Evolutionary conservation across 2,113 vertebrate genomes (phyloP).

Genomic region (Malaclemys terrapin): DNA sequence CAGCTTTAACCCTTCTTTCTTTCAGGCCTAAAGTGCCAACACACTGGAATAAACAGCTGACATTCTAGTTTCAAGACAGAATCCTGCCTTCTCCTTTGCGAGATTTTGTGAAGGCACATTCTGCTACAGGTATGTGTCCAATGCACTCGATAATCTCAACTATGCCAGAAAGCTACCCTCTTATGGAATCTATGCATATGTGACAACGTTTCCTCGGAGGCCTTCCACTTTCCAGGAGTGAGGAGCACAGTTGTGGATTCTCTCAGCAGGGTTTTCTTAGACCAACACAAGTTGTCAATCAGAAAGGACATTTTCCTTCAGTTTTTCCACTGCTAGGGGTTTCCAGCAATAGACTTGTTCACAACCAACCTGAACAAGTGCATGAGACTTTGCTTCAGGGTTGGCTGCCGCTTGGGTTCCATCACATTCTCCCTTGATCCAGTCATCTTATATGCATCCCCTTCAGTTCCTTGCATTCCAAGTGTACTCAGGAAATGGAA

Average conservation of each 20-base stretch:
- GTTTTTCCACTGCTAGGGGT: no score
- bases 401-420: no score
- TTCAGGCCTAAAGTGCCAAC: neutral
- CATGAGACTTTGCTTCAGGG: no score
- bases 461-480: no score
- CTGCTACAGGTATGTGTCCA: neutral
- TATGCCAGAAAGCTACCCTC: neutral
- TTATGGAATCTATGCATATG: neutral
- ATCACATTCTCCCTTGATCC: no score
- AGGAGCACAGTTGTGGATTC: neutral
- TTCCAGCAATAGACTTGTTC: no score
- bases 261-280: neutral
- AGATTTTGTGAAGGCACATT: neutral
- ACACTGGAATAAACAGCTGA: constrained; percentile 62
- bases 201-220: neutral
- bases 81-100: neutral
- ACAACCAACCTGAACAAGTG: no score
- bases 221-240: neutral
- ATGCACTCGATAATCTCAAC: neutral
- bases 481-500: no score
- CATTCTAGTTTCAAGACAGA: neutral
- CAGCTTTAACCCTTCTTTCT: constrained; percentile 20
- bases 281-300: no score
- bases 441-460: no score
- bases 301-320: no score